Evolutionary conservation across 2,113 vertebrate species (phyloP).

Genomic region (Centropus bengalensis): DNA sequence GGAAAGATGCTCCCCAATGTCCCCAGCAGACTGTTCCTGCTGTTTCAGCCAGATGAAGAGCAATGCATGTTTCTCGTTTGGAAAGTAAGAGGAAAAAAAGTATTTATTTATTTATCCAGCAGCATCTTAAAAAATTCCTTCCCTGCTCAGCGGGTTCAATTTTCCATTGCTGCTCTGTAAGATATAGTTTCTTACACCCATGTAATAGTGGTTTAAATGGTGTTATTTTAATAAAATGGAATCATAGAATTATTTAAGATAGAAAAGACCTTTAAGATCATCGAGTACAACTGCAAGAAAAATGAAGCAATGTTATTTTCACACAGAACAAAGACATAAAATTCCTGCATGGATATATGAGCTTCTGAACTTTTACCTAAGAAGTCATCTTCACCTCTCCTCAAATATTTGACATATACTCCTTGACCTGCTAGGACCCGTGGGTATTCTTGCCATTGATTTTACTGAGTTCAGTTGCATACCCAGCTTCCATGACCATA

Average conservation of each 20-base stretch:
- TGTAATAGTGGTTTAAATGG: neutral
- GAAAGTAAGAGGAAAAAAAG: conserved; percentile 26
- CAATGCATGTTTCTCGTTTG: conserved; percentile 7
- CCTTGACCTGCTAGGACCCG: neutral
- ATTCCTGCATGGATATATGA: neutral
- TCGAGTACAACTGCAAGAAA: neutral
- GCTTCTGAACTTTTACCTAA: neutral
- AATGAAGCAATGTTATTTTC: neutral
- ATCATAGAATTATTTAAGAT: neutral
- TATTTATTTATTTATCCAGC: conserved; percentile 63
- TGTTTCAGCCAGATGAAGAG: conserved; percentile 50
- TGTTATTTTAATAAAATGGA: neutral
- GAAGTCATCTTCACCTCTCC: neutral
- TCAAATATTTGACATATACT: neutral
- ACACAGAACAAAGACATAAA: neutral
- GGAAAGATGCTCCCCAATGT: conserved; percentile 66
- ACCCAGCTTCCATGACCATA: neutral
- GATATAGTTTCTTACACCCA: neutral
- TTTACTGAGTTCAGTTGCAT: neutral
- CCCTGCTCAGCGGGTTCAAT: neutral
- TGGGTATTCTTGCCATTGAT: neutral
- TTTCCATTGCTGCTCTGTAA: neutral
- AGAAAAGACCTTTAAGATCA: neutral
- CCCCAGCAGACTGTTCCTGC: conserved; percentile 38
- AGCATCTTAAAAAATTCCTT: conserved; percentile 19